phyloP scores from a whole-genome alignment of 2,888 invertebrate species.

The Autographa gamma region DNA sequence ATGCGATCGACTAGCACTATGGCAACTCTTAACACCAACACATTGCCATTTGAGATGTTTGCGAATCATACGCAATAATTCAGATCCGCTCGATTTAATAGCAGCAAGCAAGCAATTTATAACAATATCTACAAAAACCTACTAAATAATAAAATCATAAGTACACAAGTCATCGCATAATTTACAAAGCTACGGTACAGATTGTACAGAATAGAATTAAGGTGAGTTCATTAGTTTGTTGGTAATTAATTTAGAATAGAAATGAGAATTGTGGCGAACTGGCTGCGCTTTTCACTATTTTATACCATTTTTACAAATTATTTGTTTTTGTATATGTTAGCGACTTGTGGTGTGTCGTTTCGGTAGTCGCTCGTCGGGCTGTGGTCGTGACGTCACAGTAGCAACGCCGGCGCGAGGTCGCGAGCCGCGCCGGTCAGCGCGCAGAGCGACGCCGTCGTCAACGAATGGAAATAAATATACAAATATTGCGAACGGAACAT shows the following conservation, averaged over 20 bases:
- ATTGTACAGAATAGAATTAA: slow-evolving; percentile 6
- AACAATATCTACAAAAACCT: slow-evolving; percentile 35
- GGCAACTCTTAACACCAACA: not conserved
- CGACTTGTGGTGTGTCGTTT: slow-evolving; percentile 18
- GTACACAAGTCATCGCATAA: slow-evolving; percentile 49
- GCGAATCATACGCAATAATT: not conserved
- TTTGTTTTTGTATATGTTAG: slow-evolving; percentile 14
- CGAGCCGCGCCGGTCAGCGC: slow-evolving; percentile 6
- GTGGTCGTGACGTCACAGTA: not conserved
- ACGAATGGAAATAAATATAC: slow-evolving; percentile 35
- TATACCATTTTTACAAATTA: slow-evolving; percentile 21
- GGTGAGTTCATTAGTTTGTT: slow-evolving; percentile 8
- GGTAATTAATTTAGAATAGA: slow-evolving; percentile 19
- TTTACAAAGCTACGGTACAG: slow-evolving; percentile 53
- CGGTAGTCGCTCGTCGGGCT: slow-evolving; percentile 11
- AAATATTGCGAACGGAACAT: slow-evolving; percentile 54
- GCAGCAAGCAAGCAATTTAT: slow-evolving; percentile 24
- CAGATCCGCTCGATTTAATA: slow-evolving; percentile 15
- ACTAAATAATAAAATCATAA: slow-evolving; percentile 51
- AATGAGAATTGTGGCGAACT: slow-evolving; percentile 1
- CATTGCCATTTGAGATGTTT: not conserved
- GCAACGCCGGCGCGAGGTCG: not conserved
- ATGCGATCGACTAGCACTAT: not conserved
- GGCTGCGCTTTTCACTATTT: slow-evolving; percentile 14
- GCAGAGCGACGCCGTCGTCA: slow-evolving; percentile 32